A percentile compares a stretch with the other conserved stretches of the same genome.
These are phyloP conservation scores for Sylvietta virens DNA, from an alignment of 2,113 vertebrate genomes.

Conservation along the genomic window DNA sequence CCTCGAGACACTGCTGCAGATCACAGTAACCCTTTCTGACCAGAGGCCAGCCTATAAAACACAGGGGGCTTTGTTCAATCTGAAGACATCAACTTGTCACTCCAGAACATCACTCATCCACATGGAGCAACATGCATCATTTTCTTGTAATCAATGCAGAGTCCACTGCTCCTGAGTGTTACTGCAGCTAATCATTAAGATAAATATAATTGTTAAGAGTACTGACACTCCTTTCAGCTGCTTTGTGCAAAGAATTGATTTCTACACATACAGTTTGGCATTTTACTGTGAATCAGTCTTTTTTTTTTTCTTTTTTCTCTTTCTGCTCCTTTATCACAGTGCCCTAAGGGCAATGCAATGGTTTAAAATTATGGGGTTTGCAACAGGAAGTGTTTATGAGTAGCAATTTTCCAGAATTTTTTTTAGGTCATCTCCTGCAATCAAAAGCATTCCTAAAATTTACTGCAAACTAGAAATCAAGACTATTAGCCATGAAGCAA, in stretches of 20 bases:
- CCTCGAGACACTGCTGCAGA: not conserved
- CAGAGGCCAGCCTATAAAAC: constrained; percentile 46
- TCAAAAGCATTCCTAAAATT: not conserved
- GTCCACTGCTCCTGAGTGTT: constrained; percentile 49
- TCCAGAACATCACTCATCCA: constrained; percentile 33
- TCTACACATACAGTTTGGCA: constrained; percentile 31
- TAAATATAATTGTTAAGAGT: constrained; percentile 59
- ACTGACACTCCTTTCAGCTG: constrained; percentile 19
- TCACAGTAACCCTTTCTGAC: not conserved
- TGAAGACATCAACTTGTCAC: constrained; percentile 56
- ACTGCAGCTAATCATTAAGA: constrained; percentile 62
- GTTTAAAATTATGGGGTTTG: constrained; percentile 50
- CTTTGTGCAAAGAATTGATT: constrained; percentile 55
- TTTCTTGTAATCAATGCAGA: constrained; percentile 44
- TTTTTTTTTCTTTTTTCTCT: not conserved
- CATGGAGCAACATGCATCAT: constrained; percentile 20
- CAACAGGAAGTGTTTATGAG: constrained; percentile 40
- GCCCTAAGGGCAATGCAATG: constrained; percentile 39
- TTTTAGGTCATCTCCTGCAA: constrained; percentile 20
- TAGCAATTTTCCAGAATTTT: constrained; percentile 22
- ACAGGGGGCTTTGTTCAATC: constrained; percentile 9
- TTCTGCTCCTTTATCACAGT: constrained; percentile 37
- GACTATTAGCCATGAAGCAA: constrained; percentile 4
- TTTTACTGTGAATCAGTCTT: not conserved
- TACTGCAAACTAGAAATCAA: constrained; percentile 47